Evolutionary conservation across 2,888 invertebrate species (phyloP).

Genomic region (Portevinia maculata): DNA sequence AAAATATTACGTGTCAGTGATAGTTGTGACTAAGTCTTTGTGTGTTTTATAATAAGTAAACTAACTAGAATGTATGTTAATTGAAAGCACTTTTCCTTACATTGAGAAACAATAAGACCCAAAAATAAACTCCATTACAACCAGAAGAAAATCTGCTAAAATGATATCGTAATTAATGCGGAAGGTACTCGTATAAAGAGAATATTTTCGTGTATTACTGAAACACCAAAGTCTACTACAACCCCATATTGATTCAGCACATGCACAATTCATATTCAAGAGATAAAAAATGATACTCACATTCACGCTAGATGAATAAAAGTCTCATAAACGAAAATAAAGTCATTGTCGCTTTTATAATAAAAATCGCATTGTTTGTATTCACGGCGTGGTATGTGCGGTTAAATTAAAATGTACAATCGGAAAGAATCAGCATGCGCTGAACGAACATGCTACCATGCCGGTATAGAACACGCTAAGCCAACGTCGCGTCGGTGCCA

Average conservation of each 20-base stretch:
- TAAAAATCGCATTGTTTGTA: conserved; percentile 62
- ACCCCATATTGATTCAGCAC: not conserved
- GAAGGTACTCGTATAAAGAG: conserved; percentile 3
- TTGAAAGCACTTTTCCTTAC: too few species aligned
- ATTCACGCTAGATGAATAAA: conserved; percentile 28
- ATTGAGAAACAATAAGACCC: too few species aligned
- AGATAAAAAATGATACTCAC: conserved; percentile 31
- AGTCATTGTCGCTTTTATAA: conserved; percentile 53
- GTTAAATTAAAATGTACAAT: conserved; percentile 40
- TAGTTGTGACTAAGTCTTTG: too few species aligned
- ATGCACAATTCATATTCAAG: conserved; percentile 17
- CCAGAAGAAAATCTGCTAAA: not conserved
- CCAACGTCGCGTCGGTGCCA: conserved; percentile 46
- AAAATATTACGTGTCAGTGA: too few species aligned
- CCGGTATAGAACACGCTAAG: conserved; percentile 38
- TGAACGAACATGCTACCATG: conserved; percentile 34
- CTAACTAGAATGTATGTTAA: too few species aligned
- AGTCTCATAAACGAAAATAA: conserved; percentile 39
- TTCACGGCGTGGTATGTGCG: conserved; percentile 45
- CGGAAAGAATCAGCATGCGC: conserved; percentile 45
- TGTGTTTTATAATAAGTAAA: too few species aligned
- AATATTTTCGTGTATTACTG: conserved; percentile 2
- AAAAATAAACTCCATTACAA: too few species aligned
- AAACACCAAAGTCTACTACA: conserved; percentile 13
- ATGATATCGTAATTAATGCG: conserved; percentile 4